phyloP scores from a whole-genome alignment of 2,797 vertebrate species.

The Hydrocynus forskahlii region DNA sequence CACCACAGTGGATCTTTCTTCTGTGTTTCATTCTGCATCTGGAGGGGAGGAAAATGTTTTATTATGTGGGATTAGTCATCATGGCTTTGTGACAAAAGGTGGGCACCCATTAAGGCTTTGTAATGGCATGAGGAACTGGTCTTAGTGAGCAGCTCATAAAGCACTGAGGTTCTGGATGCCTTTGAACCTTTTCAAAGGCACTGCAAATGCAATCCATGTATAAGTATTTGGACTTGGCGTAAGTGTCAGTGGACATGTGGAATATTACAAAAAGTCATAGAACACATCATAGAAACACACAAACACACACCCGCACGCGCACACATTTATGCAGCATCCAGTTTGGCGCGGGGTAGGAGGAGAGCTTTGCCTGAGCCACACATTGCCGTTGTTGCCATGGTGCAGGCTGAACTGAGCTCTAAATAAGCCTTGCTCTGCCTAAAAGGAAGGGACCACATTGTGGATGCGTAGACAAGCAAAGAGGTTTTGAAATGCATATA shows the following conservation, averaged over 20 bases:
- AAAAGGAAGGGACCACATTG: constrained; percentile 73
- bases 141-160: constrained; percentile 10
- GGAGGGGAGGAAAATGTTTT: constrained; percentile 43
- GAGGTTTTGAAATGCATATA: constrained; percentile 44
- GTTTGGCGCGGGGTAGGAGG: constrained; percentile 49
- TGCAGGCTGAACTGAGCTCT: constrained; percentile 76
- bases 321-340: constrained; percentile 30
- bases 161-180: not conserved
- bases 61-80: constrained; percentile 56
- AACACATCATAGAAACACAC: not conserved
- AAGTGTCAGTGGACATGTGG: constrained; percentile 22
- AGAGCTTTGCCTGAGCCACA: constrained; percentile 65
- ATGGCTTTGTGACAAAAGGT: constrained; percentile 35
- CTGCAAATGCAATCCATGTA: not conserved
- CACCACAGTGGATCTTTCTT: constrained; percentile 50
- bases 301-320: constrained; percentile 3
- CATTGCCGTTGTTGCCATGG: constrained; percentile 78
- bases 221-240: constrained; percentile 16
- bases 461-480: constrained; percentile 65
- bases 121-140: constrained; percentile 29
- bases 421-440: constrained; percentile 72
- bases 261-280: constrained; percentile 2
- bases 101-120: constrained; percentile 40
- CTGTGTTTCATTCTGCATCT: constrained; percentile 45
- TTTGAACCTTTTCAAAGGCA: constrained; percentile 6